Percentiles rank a stretch among this genome's conserved stretches.
Conservation (phyloP, 2,888 invertebrate species). For the Agrotis clavis region DNA sequence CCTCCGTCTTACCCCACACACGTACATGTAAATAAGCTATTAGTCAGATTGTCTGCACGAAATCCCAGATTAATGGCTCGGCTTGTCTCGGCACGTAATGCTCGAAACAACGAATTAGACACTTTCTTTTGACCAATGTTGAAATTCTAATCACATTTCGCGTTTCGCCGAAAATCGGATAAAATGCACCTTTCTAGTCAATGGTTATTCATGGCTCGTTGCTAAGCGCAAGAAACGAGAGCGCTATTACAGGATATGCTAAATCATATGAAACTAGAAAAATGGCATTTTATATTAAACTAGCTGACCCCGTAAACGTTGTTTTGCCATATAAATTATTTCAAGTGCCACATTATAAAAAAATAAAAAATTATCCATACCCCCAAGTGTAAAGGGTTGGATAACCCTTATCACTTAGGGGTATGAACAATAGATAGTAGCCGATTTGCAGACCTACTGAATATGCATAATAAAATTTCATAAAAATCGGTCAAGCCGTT, state of each 20-base stretch:
- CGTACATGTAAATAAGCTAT: conserved; percentile 57
- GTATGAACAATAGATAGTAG: too few species aligned
- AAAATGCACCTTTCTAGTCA: conserved; percentile 68
- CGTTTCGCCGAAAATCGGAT: conserved; percentile 70
- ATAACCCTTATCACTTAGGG: too few species aligned
- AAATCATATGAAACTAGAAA: conserved; percentile 1
- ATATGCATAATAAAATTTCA: too few species aligned
- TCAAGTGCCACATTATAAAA: too few species aligned
- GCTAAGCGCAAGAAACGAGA: conserved; percentile 7
- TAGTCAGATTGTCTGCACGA: conserved; percentile 42
- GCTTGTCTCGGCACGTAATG: conserved; percentile 62
- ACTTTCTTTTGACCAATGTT: conserved; percentile 64
- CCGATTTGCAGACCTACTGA: too few species aligned
- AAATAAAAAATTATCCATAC: too few species aligned
- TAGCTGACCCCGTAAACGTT: too few species aligned
- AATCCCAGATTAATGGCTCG: conserved; percentile 48
- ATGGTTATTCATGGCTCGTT: conserved; percentile 64
- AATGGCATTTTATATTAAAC: too few species aligned
- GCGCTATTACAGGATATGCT: conserved; percentile 25
- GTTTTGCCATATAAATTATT: too few species aligned
- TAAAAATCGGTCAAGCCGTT: too few species aligned
- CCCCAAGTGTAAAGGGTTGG: too few species aligned
- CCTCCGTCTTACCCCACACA: conserved; percentile 36
- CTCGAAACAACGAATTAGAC: conserved; percentile 49
- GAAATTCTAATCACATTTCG: conserved; percentile 76